Percentiles rank a stretch among this genome's conserved stretches.
These are phyloP conservation scores for Steinernema carpocapsae DNA, from an alignment of 2,888 invertebrate species.

Conservation along the genomic window DNA sequence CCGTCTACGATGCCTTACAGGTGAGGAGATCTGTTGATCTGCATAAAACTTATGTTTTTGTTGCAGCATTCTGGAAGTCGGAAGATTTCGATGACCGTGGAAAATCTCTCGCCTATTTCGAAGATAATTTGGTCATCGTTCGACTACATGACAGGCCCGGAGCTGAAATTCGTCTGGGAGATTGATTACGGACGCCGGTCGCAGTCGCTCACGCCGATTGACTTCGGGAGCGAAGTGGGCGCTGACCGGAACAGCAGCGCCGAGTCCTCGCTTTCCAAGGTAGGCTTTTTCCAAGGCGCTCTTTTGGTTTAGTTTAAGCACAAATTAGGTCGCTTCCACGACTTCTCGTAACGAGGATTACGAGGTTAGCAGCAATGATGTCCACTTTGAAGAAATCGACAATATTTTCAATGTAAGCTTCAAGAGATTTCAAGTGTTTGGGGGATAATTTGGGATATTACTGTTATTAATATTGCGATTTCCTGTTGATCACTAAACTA, in stretches of 20 bases:
- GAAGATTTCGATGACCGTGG: slow-evolving; percentile 38
- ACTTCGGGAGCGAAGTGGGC: slow-evolving; percentile 37
- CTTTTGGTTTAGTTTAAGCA: neutral
- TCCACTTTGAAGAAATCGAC: slow-evolving; percentile 63
- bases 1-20: slow-evolving; percentile 47
- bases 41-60: slow-evolving; percentile 2
- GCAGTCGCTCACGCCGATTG: neutral
- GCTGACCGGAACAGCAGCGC: slow-evolving; percentile 40
- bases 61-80: slow-evolving; percentile 45
- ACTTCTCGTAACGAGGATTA: slow-evolving; percentile 37
- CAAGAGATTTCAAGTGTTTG: neutral
- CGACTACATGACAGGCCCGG: slow-evolving; percentile 65
- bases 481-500: neutral
- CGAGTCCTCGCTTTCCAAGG: slow-evolving; percentile 45
- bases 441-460: no score
- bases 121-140: slow-evolving; percentile 67
- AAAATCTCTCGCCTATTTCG: slow-evolving; percentile 48
- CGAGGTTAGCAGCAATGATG: slow-evolving; percentile 48
- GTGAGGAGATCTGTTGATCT: slow-evolving; percentile 37
- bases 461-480: neutral
- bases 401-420: slow-evolving; percentile 51
- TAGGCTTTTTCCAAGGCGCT: neutral
- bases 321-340: neutral
- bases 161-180: slow-evolving; percentile 64
- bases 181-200: slow-evolving; percentile 40